Base-by-base conservation (phyloP, 2,888 invertebrate species). In the Dynastes grantii region DNA sequence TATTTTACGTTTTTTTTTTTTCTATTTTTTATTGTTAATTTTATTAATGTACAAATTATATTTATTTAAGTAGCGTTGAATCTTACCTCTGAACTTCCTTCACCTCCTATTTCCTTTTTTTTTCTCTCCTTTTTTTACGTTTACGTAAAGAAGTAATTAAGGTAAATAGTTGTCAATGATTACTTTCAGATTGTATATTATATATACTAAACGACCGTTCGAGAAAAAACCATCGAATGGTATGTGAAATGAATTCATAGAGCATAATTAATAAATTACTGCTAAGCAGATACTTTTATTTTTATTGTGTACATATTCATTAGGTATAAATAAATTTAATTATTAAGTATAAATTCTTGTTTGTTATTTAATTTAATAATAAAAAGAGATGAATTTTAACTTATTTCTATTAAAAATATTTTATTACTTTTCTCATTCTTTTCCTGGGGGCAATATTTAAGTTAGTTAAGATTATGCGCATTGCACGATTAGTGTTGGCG, bases 221-320 rank as follows among this genome's bases (percentile, higher is more conserved):
- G 45, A 58, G 58, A 27, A 77, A 37, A 68, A 67, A 53, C 55
- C 55, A 67, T 68, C 58, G 67, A 76, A 68, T 64, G 70, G 76
- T 75, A 73, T 76, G 76, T 79, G 78, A 76, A 80, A 78, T 78
- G 76, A 79, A 73, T 80, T 78, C 76, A 76, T 77, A 77, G 75
- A 77, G 67, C 79, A 79, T 77, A 77, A 80, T 78, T 75, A 76
- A 67, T 68, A 76, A 80, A 85, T 83, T 84, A 86, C 87, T 87
- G 87, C 88, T 87, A 87, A 87, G 87, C 88, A 88, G 87, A 86
- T 82, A 81, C 77, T 87, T 86, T 86, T 88, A 87, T 88, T 88
- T 87, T 87, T 88, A 87, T 87, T 87, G 85, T 88, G 88, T 88
- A 88, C 85, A 88, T 88, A 88, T 87, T 87, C 86, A 86, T 87